Evolutionary conservation across 2,113 vertebrate genomes (phyloP), one percentile per base, ranked within the genome.

Genomic region (Gallinago undulata): DNA sequence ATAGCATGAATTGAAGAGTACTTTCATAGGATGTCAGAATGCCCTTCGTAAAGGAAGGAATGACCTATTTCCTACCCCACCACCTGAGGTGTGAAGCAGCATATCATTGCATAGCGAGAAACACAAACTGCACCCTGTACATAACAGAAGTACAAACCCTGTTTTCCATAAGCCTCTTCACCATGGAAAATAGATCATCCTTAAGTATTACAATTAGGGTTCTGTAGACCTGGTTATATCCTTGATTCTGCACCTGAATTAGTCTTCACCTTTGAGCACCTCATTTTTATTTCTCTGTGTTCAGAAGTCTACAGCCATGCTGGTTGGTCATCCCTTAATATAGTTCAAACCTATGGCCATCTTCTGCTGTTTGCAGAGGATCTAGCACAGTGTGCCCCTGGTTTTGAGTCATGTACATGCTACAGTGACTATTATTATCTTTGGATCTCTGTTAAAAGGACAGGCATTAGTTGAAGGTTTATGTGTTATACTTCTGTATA

Each of bases 221-320:
- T 74, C 35, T 84, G 11, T 53, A 66, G 64, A 67, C 19, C 24
- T 67, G n/a, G 8, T 48, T 70, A 87, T 59, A 25, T 55, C 50
- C 60, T 86, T 95, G 59, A 81, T 80, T 81, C n/a, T 89, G 33
- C 10, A 68, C 47, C 12, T 77, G 48, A 80, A 31, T 83, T 91
- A 74, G 31, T 67, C 47, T 15, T 74, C 57, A 91, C 28, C 33
- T 91, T 90, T 90, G 48, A 84, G 47, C 16, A 72, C 37, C 5
- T 84, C 0, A 6, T 87, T 89, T 82, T 77, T 60, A 33, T 84
- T 94, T 72, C 45, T 93, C 41, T 59, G 14, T 78, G 22, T 78
- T 87, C 55, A 84, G n/a, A 67, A 81, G 28, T 19, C 31, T 81
- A 27, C 76, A 89, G 41, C 28, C 17, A 19, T 37, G 24, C 11